These are phyloP conservation scores for Oryzias melastigma DNA, from an alignment of 2,113 vertebrate genomes.

Conservation along the genomic window DNA sequence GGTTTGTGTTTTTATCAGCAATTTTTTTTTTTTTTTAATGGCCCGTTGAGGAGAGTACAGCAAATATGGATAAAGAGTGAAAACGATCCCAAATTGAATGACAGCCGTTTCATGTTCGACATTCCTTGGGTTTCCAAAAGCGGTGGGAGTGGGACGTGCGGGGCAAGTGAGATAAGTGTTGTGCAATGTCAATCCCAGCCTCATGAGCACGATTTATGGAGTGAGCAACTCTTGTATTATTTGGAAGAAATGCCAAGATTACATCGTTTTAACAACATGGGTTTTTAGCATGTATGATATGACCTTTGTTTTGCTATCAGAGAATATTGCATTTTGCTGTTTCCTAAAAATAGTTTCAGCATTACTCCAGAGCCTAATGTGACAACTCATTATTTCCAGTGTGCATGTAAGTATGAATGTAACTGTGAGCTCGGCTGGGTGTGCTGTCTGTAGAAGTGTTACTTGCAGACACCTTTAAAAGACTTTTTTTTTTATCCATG, in stretches of 20 bases:
- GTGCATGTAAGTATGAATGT: constrained; percentile 19
- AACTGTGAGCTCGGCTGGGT: constrained; percentile 16
- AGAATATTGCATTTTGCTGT: constrained; percentile 69
- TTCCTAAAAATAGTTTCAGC: constrained; percentile 66
- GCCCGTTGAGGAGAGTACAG: constrained; percentile 33
- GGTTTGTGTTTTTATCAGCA: constrained; percentile 36
- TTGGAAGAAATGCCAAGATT: constrained; percentile 64
- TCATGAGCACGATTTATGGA: constrained; percentile 57
- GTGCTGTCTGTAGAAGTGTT: constrained; percentile 18
- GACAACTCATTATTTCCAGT: constrained; percentile 53
- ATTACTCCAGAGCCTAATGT: constrained; percentile 54
- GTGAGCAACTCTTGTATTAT: constrained; percentile 57
- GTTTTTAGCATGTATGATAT: constrained; percentile 60
- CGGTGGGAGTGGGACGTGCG: constrained; percentile 22
- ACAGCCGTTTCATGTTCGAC: constrained; percentile 70
- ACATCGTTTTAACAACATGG: constrained; percentile 55
- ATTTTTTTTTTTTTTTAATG: constrained; percentile 20
- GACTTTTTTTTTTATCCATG: constrained; percentile 50
- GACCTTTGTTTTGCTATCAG: constrained; percentile 56
- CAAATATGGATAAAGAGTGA: constrained; percentile 20
- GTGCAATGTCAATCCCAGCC: constrained; percentile 64
- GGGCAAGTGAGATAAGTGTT: constrained; percentile 52
- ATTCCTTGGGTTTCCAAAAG: constrained; percentile 50
- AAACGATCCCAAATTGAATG: constrained; percentile 47
- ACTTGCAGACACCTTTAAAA: constrained; percentile 38